Percentiles rank a stretch among this genome's conserved stretches.
phyloP scores from a whole-genome alignment of 1,140 invertebrate species.

The Atta texana region DNA sequence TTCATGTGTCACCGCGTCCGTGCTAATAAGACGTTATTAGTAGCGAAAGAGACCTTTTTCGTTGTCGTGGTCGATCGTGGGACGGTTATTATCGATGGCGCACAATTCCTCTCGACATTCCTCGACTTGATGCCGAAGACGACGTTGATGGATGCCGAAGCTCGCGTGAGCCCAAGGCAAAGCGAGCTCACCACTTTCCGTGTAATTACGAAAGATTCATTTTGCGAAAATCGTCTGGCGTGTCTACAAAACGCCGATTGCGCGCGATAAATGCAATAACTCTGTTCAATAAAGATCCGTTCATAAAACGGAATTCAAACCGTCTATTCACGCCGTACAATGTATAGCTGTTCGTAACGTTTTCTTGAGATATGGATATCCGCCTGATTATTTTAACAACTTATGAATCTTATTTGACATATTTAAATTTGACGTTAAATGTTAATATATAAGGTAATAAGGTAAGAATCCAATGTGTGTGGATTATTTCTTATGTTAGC shows the following conservation, averaged over 20 bases:
- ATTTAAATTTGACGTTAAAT: background rate
- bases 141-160: slow-evolving; percentile 74
- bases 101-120: slow-evolving; percentile 73
- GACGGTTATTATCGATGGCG: slow-evolving; percentile 75
- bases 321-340: background rate
- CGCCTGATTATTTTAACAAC: too few relatives aligned
- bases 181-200: slow-evolving; percentile 62
- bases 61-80: slow-evolving; percentile 73
- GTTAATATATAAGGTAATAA: background rate
- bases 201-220: slow-evolving; percentile 60
- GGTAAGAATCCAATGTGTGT: background rate
- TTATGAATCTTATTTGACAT: background rate
- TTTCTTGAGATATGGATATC: background rate
- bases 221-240: slow-evolving; percentile 51
- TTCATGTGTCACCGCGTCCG: slow-evolving; percentile 68
- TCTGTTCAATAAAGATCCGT: slow-evolving; percentile 12
- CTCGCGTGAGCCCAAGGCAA: slow-evolving; percentile 61
- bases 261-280: slow-evolving; percentile 20
- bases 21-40: slow-evolving; percentile 79
- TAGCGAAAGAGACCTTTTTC: slow-evolving; percentile 76
- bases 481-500: background rate
- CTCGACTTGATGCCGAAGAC: slow-evolving; percentile 44
- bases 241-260: slow-evolving; percentile 27
- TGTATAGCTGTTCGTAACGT: background rate
- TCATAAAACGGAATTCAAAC: background rate